Evolutionary conservation across 2,888 invertebrate species (phyloP).

Genomic region (Furcula furcula): DNA sequence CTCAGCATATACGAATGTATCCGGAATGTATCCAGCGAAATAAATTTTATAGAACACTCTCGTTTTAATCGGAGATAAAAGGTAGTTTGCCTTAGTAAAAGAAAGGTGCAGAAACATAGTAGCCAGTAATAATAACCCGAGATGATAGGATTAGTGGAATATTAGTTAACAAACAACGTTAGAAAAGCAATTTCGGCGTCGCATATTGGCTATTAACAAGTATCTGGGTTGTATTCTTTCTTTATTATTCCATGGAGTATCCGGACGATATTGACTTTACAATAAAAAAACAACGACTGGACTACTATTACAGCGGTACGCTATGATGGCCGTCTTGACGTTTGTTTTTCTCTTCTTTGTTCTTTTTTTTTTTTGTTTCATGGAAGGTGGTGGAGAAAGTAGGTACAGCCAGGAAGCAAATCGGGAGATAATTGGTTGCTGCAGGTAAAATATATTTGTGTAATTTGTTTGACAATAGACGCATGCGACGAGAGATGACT

Average conservation of each 20-base stretch:
- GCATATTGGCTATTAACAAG: slow-evolving; percentile 78
- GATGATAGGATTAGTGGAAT: slow-evolving; percentile 68
- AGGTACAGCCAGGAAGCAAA: too few species aligned
- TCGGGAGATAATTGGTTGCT: too few species aligned
- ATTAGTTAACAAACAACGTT: slow-evolving; percentile 77
- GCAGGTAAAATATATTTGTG: too few species aligned
- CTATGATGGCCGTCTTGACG: too few species aligned
- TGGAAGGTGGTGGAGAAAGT: too few species aligned
- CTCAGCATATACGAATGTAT: neutral
- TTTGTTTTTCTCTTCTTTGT: too few species aligned
- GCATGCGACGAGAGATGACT: too few species aligned
- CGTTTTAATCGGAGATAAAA: neutral
- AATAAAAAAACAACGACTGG: too few species aligned
- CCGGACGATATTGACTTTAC: slow-evolving; percentile 6
- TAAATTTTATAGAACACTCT: neutral
- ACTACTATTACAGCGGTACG: too few species aligned
- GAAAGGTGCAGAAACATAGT: slow-evolving; percentile 38
- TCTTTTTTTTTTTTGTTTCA: too few species aligned
- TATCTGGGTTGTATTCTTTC: slow-evolving; percentile 35
- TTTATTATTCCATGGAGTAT: slow-evolving; percentile 30
- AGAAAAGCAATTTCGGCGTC: slow-evolving; percentile 78
- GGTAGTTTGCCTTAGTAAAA: slow-evolving; percentile 19
- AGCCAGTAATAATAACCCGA: slow-evolving; percentile 46
- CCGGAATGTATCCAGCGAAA: too few species aligned
- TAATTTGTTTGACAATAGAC: too few species aligned